Percentiles rank a stretch among this genome's conserved stretches.
phyloP scores from a whole-genome alignment of 2,113 vertebrate species.

The Amblyornis subalaris region DNA sequence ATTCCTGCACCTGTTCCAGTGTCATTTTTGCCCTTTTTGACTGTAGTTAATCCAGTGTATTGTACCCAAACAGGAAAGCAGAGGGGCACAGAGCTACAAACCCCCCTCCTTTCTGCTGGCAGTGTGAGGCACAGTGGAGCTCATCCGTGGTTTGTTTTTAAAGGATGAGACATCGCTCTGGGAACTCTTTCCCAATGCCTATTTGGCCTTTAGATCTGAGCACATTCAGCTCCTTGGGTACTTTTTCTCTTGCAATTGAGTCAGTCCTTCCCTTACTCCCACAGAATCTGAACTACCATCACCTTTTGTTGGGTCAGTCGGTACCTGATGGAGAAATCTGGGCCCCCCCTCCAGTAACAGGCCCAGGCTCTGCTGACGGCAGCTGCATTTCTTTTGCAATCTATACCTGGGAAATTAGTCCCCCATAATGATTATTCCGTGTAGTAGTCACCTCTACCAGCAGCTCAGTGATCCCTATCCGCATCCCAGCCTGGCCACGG shows the following conservation, averaged over 20 bases:
- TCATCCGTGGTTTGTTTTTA: not conserved
- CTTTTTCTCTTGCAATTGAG: not conserved
- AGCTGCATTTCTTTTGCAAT: not conserved
- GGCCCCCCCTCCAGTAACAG: not conserved
- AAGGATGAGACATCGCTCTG: not conserved
- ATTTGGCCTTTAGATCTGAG: not conserved
- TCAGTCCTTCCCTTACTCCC: not conserved
- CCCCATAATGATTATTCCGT: rapidly evolving
- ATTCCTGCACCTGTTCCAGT: not conserved
- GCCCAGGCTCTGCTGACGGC: not conserved
- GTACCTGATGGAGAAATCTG: not conserved
- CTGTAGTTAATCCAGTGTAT: not conserved
- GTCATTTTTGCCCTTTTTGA: not conserved
- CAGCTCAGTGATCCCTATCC: not conserved
- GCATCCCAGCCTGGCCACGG: not conserved
- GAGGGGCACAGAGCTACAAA: not conserved
- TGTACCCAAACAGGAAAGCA: not conserved
- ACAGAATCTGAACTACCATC: not conserved
- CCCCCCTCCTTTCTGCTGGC: not conserved
- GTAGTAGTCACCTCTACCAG: not conserved
- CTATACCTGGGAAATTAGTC: not conserved
- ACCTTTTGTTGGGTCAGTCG: not conserved
- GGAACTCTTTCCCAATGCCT: not conserved
- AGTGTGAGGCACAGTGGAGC: not conserved
- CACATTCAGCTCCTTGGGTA: not conserved